These are phyloP conservation scores for Lamellibrachia satsuma DNA, from an alignment of 2,888 invertebrate species.

Conservation along the genomic window DNA sequence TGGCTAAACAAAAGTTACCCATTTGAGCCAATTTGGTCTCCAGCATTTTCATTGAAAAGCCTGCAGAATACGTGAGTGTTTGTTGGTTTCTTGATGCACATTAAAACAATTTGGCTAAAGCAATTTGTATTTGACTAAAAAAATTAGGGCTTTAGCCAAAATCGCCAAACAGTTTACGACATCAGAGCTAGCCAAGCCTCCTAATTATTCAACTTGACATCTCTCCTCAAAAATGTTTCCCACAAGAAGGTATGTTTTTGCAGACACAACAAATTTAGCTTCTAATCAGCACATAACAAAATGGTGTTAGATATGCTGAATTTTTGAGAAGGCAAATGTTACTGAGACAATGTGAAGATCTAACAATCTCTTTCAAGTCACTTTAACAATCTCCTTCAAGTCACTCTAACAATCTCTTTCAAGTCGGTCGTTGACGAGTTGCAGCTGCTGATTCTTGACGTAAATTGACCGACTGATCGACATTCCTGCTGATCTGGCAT, in stretches of 20 bases:
- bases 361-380: not conserved
- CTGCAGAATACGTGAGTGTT: too few species aligned
- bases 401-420: not conserved
- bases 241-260: not conserved
- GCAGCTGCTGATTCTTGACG: not conserved
- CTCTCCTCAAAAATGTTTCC: not conserved
- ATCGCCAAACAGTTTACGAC: too few species aligned
- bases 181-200: too few species aligned
- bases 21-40: too few species aligned
- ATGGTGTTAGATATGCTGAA: not conserved
- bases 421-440: not conserved
- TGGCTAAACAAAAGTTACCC: too few species aligned
- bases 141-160: too few species aligned
- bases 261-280: not conserved
- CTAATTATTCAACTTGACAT: not conserved
- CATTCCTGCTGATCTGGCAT: not conserved
- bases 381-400: not conserved
- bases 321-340: not conserved
- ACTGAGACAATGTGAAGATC: not conserved
- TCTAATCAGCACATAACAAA: not conserved
- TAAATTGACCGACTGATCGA: not conserved
- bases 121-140: too few species aligned
- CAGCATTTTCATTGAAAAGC: too few species aligned
- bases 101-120: too few species aligned
- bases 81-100: too few species aligned